Evolutionary conservation across 1,140 invertebrate species (phyloP).

Genomic region (Bombyx mori): ASM3026992v2 NC_085115.1:12787001-12787500

Average conservation of each 20-base stretch:
- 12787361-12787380: no score
- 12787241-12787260: no score
- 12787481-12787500: no score
- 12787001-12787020: conserved; percentile 25
- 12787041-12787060: conserved; percentile 96
- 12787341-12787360: no score
- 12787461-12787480: background rate
- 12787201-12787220: background rate
- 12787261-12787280: no score
- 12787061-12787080: conserved; percentile 91
- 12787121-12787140: conserved; percentile 78
- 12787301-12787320: no score
- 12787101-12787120: conserved; percentile 93
- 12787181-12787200: background rate
- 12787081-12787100: conserved; percentile 90
- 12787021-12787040: conserved; percentile 48
- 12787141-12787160: conserved; percentile 41
- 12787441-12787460: background rate
- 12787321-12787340: no score
- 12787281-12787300: no score
- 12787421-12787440: background rate
- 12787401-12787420: no score
- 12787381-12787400: background rate
- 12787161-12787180: conserved; percentile 31
- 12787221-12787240: background rate